Conservation (phyloP, 2,113 vertebrate genomes). For the Ahaetulla prasina region DNA sequence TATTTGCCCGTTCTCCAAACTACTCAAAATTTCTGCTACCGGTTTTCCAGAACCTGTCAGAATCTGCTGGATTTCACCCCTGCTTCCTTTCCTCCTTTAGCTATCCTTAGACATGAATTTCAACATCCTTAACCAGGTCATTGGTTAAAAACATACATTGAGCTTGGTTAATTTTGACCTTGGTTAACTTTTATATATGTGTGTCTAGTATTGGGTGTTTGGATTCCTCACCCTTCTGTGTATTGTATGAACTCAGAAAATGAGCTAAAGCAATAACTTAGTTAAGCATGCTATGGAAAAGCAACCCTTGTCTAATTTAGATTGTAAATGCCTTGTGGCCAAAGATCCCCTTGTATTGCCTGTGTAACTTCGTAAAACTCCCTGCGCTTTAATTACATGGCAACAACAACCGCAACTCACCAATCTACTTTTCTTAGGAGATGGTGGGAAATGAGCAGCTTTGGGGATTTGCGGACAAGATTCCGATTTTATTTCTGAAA, state of each 20-base stretch:
- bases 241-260: not conserved
- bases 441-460: constrained; percentile 14
- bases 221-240: not conserved
- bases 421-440: not conserved
- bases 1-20: too few species aligned
- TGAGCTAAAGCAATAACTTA: not conserved
- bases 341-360: too few species aligned
- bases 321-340: not conserved
- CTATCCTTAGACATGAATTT: not conserved
- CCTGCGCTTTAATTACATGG: too few species aligned
- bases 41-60: too few species aligned
- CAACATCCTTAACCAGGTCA: not conserved
- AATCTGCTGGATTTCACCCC: too few species aligned
- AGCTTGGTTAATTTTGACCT: not conserved
- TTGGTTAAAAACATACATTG: not conserved
- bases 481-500: constrained; percentile 58
- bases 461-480: constrained; percentile 40
- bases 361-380: not conserved
- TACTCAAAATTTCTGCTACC: too few species aligned
- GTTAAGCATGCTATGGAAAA: not conserved
- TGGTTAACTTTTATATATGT: not conserved
- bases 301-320: not conserved
- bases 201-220: not conserved
- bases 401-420: not conserved
- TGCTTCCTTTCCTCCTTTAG: not conserved